Conservation (phyloP, 2,797 vertebrate species). For the Sus cebifrons region DNA sequence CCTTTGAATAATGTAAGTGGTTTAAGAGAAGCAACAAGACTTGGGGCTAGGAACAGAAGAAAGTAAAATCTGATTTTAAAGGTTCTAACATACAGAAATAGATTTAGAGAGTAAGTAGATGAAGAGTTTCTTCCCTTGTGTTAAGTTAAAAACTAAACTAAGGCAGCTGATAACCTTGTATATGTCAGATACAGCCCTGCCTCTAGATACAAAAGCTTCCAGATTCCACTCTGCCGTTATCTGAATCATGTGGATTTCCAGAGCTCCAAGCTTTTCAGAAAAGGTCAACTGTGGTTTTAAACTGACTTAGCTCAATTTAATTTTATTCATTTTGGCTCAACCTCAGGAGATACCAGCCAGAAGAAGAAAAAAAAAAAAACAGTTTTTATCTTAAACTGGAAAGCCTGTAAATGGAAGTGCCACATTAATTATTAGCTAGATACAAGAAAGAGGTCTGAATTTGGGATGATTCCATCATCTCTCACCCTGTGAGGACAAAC, state of each 20-base stretch:
- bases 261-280: background rate
- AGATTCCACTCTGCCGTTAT: background rate
- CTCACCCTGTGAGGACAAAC: background rate
- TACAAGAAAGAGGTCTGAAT: background rate
- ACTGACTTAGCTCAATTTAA: constrained; percentile 63
- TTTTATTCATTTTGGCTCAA: constrained; percentile 71
- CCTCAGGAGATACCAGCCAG: constrained; percentile 12
- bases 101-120: background rate
- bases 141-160: background rate
- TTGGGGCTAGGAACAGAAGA: background rate
- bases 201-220: background rate
- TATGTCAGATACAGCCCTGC: background rate
- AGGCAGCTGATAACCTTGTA: background rate
- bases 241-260: constrained; percentile 13
- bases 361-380: fast-evolving
- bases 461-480: too few relatives aligned
- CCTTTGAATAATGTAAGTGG: background rate
- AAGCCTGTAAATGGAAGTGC: background rate
- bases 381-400: background rate
- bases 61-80: constrained; percentile 30
- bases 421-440: background rate
- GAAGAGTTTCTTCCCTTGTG: background rate
- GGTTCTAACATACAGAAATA: background rate
- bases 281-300: constrained; percentile 74
- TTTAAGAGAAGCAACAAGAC: background rate